These are phyloP conservation scores for Apis dorsata DNA, from an alignment of 1,140 invertebrate genomes.

Conservation along the genomic window DNA sequence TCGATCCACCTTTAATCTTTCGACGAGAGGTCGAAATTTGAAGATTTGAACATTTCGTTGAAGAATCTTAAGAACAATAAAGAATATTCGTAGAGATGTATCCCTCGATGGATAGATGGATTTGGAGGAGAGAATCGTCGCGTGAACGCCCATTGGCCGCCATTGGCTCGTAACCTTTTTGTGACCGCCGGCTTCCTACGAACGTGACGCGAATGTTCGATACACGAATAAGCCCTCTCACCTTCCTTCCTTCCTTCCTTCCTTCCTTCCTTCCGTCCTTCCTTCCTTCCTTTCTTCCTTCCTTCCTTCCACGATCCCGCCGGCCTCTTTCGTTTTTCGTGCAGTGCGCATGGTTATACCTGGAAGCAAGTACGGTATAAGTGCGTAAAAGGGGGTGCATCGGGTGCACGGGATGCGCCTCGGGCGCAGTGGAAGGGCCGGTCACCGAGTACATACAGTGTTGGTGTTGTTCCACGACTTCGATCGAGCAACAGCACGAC, in stretches of 20 bases:
- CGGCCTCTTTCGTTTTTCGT: slow-evolving; percentile 67
- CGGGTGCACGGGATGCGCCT: slow-evolving; percentile 60
- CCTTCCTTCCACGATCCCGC: slow-evolving; percentile 63
- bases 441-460: slow-evolving; percentile 45
- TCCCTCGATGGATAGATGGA: too few relatives aligned
- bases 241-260: slow-evolving; percentile 45
- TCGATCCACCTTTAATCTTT: too few relatives aligned
- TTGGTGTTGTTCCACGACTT: slow-evolving; percentile 35
- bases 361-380: slow-evolving; percentile 65
- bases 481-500: not conserved
- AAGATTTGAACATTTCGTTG: too few relatives aligned
- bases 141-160: slow-evolving; percentile 62
- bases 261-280: too few relatives aligned
- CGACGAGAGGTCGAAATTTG: too few relatives aligned
- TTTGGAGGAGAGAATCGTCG: slow-evolving; percentile 22
- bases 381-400: slow-evolving; percentile 65
- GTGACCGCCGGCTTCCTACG: slow-evolving; percentile 45
- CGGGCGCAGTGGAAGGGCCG: slow-evolving; percentile 46
- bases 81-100: too few relatives aligned
- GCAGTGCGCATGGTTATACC: slow-evolving; percentile 73
- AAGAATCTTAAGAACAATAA: too few relatives aligned
- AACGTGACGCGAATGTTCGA: slow-evolving; percentile 66
- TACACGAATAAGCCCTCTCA: slow-evolving; percentile 66
- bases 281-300: slow-evolving; percentile 39
- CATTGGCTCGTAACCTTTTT: slow-evolving; percentile 65